Evolutionary conservation across 1,140 invertebrate species (phyloP), one percentile per base, ranked within the genome.

Genomic region (Drosophila willistoni): DNA sequence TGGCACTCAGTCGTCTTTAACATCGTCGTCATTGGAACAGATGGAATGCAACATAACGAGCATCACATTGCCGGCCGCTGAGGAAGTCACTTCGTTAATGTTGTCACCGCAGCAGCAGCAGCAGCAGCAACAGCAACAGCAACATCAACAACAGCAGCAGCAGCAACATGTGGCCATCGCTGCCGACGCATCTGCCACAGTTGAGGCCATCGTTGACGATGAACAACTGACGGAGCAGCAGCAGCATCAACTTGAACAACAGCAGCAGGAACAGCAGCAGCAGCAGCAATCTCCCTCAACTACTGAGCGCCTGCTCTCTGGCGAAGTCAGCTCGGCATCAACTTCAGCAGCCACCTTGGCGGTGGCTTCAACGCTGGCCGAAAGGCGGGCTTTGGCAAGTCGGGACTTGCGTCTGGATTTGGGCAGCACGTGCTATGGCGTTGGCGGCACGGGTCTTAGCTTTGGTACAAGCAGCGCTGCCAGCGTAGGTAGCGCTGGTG

Each of bases 401-500:
- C 70, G 81, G 10, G 91, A 92, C 42, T 81, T 92, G 65, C 85
- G 84, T 14, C 79, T 92, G 64, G 91, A 92, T 66, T 86, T 92
- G 65, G 76, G 76, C 7, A 86, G 83, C 82, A 81, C 81, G 77
- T 90, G 90, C 84, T 85, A 91, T 54, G 87, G 79, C 61, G 77
- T 81, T 19, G 83, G 83, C 17, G 83, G 83, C 68, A 86, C 83
- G 68, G 83, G 83, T 10, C 55, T 86, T 10, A 86, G 83, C 60
- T 86, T 86, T 51, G 70, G 67, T 14, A 63, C 72, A 2, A 68
- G 77, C 71, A 77, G 73, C 63, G 66, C 67, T 5, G 62, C 66
- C 51, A 77, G 66, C 70, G 44, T 69, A 47, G 85, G 10, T 90
- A 93, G 70, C 12, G 33, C 33, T 42, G 54, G 34, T 29, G 39